Conservation (phyloP, 2,888 invertebrate genomes). For the Alentia gelatinosa region DNA sequence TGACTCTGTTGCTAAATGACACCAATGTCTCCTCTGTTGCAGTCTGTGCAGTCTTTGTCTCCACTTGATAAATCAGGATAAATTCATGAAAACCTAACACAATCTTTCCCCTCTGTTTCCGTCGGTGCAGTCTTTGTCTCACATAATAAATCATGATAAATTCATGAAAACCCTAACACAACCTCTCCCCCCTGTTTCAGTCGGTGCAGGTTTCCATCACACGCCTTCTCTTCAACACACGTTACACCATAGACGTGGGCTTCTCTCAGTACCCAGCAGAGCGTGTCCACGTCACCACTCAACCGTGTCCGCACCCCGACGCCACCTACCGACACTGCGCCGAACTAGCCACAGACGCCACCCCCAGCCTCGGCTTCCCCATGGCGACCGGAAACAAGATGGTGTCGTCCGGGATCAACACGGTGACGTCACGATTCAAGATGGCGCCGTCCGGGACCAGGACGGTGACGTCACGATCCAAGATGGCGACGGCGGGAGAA, state of each 20-base stretch:
- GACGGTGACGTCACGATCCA: not conserved
- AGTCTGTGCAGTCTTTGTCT: too few species aligned
- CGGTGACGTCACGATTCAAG: not conserved
- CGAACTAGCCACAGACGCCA: not conserved
- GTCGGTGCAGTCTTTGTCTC: too few species aligned
- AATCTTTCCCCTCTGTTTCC: too few species aligned
- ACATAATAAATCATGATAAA: too few species aligned
- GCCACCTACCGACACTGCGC: not conserved
- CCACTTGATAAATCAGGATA: too few species aligned
- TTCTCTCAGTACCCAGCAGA: not conserved
- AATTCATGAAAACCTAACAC: too few species aligned
- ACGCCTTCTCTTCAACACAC: not conserved
- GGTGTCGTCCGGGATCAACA: not conserved
- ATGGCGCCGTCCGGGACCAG: not conserved
- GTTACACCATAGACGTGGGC: not conserved
- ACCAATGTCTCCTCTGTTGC: too few species aligned
- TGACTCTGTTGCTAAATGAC: too few species aligned
- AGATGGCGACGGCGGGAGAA: not conserved
- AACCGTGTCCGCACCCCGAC: not conserved
- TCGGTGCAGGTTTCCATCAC: not conserved
- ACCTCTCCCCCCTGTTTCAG: not conserved
- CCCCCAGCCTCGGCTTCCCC: too few species aligned
- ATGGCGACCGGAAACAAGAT: not conserved
- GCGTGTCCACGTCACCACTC: not conserved
- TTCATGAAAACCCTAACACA: too few species aligned